Percentiles rank a stretch among this genome's conserved stretches.
Conservation (phyloP, 92 coral and sea anemone species). For the Scolanthus callimorphus region DNA sequence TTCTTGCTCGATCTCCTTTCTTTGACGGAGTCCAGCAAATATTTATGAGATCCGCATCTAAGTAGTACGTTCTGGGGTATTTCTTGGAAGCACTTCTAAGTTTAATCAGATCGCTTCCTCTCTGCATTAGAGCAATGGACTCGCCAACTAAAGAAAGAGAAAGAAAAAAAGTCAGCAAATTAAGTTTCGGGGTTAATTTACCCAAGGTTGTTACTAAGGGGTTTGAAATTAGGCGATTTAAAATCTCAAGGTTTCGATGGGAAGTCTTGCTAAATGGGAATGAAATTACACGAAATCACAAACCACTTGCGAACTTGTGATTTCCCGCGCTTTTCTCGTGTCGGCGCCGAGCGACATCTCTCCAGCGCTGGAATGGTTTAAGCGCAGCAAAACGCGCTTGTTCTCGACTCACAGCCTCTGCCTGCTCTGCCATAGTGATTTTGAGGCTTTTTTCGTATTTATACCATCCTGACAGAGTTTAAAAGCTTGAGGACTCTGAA, state of each 20-base stretch:
- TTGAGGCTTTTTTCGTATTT: neutral
- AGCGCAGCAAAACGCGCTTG: constrained; percentile 11
- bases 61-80: constrained; percentile 55
- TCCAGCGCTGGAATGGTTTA: constrained; percentile 57
- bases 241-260: no score
- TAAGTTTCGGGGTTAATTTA: no score
- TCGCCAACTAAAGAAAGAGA: constrained; percentile 49
- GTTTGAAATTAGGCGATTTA: no score
- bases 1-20: constrained; percentile 71
- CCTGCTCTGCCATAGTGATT: constrained; percentile 26
- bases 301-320: constrained; percentile 79
- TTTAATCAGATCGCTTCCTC: constrained; percentile 60
- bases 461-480: neutral
- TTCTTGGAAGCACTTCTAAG: constrained; percentile 69
- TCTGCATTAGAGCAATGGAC: constrained; percentile 61
- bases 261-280: neutral
- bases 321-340: constrained; percentile 74
- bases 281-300: constrained; percentile 4
- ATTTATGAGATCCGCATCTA: constrained; percentile 42
- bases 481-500: neutral
- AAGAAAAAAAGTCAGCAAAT: neutral
- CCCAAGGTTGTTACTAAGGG: no score
- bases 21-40: constrained; percentile 79
- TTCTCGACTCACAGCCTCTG: neutral
- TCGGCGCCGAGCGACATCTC: constrained; percentile 44